Conservation (phyloP, 1,140 invertebrate genomes). For the Vanessa tameamea region DNA sequence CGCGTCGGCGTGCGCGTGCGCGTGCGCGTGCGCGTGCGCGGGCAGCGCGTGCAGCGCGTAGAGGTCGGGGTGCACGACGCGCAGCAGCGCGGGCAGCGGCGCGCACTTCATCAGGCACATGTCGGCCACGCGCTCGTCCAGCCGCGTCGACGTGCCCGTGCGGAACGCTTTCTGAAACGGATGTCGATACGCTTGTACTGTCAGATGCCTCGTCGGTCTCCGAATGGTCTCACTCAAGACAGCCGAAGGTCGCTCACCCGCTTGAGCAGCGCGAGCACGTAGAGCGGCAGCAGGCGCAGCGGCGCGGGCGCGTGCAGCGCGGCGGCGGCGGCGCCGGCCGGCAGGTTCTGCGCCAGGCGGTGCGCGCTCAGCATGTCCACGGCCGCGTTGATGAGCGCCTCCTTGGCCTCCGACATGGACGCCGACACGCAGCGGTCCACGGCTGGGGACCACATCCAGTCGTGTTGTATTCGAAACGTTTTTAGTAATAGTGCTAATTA, state of each 20-base stretch:
- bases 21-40: conserved; percentile 58
- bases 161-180: conserved; percentile 90
- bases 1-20: conserved; percentile 62
- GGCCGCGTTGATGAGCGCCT: conserved; percentile 97
- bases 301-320: conserved; percentile 88
- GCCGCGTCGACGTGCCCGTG: conserved; percentile 90
- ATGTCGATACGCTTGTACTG: no score
- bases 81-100: conserved; percentile 90
- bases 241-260: conserved; percentile 82
- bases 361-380: conserved; percentile 94
- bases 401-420: conserved; percentile 94
- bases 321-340: conserved; percentile 76
- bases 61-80: conserved; percentile 95
- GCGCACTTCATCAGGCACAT: conserved; percentile 97
- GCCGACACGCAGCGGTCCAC: conserved; percentile 94
- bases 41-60: conserved; percentile 92
- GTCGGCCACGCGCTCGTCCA: conserved; percentile 95
- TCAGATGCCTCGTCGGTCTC: no score
- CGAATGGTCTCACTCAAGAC: no score
- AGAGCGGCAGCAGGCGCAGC: conserved; percentile 92
- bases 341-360: conserved; percentile 82
- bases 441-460: conserved; percentile 79
- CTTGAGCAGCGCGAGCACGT: conserved; percentile 95
- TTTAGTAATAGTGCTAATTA: no score
- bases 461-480: no score